Conservation (phyloP, 2,888 invertebrate species). For the Parnassius mnemosyne region DNA sequence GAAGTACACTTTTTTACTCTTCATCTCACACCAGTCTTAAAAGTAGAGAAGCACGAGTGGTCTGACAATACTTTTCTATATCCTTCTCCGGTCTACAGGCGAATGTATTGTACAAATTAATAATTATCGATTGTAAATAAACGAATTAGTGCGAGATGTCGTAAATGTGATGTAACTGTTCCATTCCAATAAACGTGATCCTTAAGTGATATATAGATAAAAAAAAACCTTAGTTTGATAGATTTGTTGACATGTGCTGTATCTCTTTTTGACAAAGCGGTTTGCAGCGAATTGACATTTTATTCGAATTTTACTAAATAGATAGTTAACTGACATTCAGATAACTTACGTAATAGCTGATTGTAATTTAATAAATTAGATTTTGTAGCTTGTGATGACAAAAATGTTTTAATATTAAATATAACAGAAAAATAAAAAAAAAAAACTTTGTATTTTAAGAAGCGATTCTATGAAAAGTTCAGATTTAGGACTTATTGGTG, state of each 20-base stretch:
- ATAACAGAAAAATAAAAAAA: not conserved
- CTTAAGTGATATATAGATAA: constrained; percentile 58
- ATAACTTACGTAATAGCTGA: not conserved
- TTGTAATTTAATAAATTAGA: constrained; percentile 10
- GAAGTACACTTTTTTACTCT: not conserved
- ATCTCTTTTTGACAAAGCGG: constrained; percentile 5
- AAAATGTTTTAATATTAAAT: not conserved
- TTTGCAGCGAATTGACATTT: constrained; percentile 31
- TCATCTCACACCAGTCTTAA: not conserved
- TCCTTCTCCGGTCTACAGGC: not conserved
- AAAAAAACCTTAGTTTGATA: constrained; percentile 22
- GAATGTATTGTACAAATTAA: constrained; percentile 43
- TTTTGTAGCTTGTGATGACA: constrained; percentile 17
- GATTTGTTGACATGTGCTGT: constrained; percentile 1
- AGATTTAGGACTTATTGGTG: constrained; percentile 16
- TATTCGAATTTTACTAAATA: constrained; percentile 12
- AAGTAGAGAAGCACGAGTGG: not conserved
- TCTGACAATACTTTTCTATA: not conserved
- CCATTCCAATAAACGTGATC: constrained; percentile 60
- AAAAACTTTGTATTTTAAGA: constrained; percentile 1
- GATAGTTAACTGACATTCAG: constrained; percentile 10
- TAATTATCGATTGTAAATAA: constrained; percentile 36
- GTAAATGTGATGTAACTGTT: constrained; percentile 53
- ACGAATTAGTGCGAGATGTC: constrained; percentile 46
- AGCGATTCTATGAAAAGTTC: not conserved